These are phyloP conservation scores for Etheostoma perlongum DNA, from an alignment of 2,797 vertebrate species.

Conservation along the genomic window DNA sequence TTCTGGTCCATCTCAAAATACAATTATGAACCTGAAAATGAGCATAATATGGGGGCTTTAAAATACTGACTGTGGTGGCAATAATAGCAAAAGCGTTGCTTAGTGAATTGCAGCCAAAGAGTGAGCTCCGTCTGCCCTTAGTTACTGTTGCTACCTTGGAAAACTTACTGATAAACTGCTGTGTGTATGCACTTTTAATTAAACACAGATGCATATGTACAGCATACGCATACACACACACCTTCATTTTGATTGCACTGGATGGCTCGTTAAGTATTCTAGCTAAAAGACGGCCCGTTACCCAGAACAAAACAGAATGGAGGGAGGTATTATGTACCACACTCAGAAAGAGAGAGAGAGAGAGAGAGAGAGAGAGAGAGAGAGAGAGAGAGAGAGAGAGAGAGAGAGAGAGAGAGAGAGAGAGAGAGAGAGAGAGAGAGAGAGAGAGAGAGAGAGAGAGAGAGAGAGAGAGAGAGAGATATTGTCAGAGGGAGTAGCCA, in stretches of 20 bases:
- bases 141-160: conserved; percentile 8
- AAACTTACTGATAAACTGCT: background rate
- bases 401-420: no score
- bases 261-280: conserved; percentile 48
- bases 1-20: no score
- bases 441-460: no score
- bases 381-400: no score
- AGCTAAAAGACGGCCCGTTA: conserved; percentile 44
- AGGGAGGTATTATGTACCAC: conserved; percentile 29
- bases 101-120: conserved; percentile 2
- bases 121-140: background rate
- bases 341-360: background rate
- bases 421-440: no score
- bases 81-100: conserved; percentile 2
- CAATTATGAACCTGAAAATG: no score
- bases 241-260: conserved; percentile 22
- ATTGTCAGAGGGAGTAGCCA: conserved; percentile 40
- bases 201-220: conserved; percentile 7
- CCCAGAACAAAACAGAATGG: conserved; percentile 27
- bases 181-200: conserved; percentile 1
- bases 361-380: no score
- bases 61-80: background rate
- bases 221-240: conserved; percentile 11
- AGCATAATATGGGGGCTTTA: background rate
- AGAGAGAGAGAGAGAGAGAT: no score